Percentiles rank a stretch among this genome's conserved stretches.
Evolutionary conservation across 2,888 invertebrate species (phyloP).

Genomic region (Antheraea yamamai): DNA sequence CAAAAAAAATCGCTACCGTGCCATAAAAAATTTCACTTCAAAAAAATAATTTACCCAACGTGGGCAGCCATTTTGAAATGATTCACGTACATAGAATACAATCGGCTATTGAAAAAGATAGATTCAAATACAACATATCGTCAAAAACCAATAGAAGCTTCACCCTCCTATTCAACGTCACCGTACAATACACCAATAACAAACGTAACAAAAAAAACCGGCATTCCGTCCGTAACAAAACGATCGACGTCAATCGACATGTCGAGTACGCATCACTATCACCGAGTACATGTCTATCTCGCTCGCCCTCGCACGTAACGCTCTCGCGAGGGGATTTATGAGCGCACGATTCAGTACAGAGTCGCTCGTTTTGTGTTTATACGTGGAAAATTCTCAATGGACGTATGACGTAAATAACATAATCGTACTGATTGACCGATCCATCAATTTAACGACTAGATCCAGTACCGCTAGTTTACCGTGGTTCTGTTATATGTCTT

Average conservation of each 20-base stretch:
- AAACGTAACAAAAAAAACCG: background rate
- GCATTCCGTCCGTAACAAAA: background rate
- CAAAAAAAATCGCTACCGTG: too few species aligned
- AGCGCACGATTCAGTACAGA: conserved; percentile 12
- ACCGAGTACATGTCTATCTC: background rate
- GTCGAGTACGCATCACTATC: conserved; percentile 2
- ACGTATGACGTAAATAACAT: conserved; percentile 18
- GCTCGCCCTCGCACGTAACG: background rate
- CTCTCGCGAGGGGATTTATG: conserved; percentile 2
- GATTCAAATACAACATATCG: too few species aligned
- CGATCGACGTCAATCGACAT: background rate
- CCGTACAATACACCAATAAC: background rate
- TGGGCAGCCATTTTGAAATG: too few species aligned
- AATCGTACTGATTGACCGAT: conserved; percentile 17
- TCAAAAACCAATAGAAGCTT: too few species aligned
- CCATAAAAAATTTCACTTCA: too few species aligned
- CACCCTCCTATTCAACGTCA: background rate
- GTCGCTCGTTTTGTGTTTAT: conserved; percentile 9
- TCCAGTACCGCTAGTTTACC: background rate
- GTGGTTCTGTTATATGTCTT: conserved; percentile 8
- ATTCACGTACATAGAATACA: too few species aligned
- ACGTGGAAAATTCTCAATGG: conserved; percentile 23
- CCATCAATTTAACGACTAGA: conserved; percentile 8
- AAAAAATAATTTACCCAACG: too few species aligned
- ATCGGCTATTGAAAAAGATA: too few species aligned